Base-by-base conservation (phyloP, 2,797 vertebrate genomes). In the Dermochelys coriacea region DNA sequence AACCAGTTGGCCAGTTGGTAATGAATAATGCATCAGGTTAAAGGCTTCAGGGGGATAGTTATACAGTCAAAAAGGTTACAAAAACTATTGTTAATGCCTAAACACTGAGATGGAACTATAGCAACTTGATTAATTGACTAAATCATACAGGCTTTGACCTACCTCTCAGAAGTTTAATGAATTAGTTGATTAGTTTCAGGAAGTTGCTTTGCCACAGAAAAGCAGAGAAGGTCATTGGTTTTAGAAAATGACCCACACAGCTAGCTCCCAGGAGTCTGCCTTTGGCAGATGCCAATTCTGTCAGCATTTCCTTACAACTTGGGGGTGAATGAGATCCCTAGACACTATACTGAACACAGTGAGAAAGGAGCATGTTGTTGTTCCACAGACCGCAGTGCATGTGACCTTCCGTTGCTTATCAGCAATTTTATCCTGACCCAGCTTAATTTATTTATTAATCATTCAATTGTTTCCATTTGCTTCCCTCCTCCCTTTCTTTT, bases 111-210 rank as follows among this genome's bases (percentile, higher is more conserved):
- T 12, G 19, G 88, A 94, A 93, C 92, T 93, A 77, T 29, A 88
- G 95, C 91, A 34, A 79, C 84, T 89, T 97, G 97, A 98, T 98
- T 97, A 97, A 97, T 97, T 97, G 97, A 90, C 94, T 90, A 87
- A 93, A 96, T 97, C 96, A 81, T 47, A 86, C 92, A 80, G 93
- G 95, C 94, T 96, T 64, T 96, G 96, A 97, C 97, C 97, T 94
- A 52, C 95, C 89, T 95, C 94, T 89, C 83, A 34, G 88, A 97
- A 93, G 96, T 93, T 93, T 94, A 97, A 97, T 95, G 97, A 95
- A 96, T 97, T 88, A 86, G 95, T 96, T 97, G 97, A 95, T 97
- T 86, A 94, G 97, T 93, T 95, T 86, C 87, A 86, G 74, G 79
- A 96, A 95, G 94, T 96, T 94, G 93, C 94, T 96, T 93, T 18